Evolutionary conservation across 2,113 vertebrate genomes (phyloP), one percentile per base, ranked within the genome.

Genomic region (Onychostoma macrolepis): DNA sequence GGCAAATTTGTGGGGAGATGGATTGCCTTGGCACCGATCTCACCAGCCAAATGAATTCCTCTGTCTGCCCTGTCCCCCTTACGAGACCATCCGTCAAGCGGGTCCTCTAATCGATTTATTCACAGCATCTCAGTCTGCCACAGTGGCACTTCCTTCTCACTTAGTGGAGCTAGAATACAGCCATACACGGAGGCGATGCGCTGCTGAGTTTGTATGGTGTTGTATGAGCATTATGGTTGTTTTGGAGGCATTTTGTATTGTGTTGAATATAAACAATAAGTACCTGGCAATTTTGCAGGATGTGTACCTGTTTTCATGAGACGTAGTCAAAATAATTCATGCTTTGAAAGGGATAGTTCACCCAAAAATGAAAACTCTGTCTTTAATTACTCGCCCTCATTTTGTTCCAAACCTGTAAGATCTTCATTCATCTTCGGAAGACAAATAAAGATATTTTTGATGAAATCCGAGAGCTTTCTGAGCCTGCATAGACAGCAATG

Each of bases 41-140:
- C 91, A 67, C 90, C 89, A 61, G 92, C 90, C 48, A 94, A 94
- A 94, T 94, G 89, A 94, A 93, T 95, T 92, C 92, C 93, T 90
- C 86, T 86, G 88, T 87, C 91, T 84, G 93, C 92, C 92, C 82
- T 80, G 80, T 90, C 88, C 91, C 91, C 92, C 93, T 89, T 89
- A 91, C 89, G 91, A 92, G 88, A 89, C 90, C 93, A 94, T 95
- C 93, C 92, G 90, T 94, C 94, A 95, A 90, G 86, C 24, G 82
- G 82, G 77, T 76, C 65, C 84, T 61, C 90, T 94, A 94, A 94
- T 95, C 93, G 89, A 94, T 94, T 95, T 92, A 94, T 91, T 93
- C 89, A 85, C 90, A 58, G 89, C 43, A 63, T 85, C 89, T 89
- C 90, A 63, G 83, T 91, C 89, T 90, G 91, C 91, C 86, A 80